Evolutionary conservation across 2,113 vertebrate genomes (phyloP), one percentile per base, ranked within the genome.

Genomic region (Cyprichromis sp.): DNA sequence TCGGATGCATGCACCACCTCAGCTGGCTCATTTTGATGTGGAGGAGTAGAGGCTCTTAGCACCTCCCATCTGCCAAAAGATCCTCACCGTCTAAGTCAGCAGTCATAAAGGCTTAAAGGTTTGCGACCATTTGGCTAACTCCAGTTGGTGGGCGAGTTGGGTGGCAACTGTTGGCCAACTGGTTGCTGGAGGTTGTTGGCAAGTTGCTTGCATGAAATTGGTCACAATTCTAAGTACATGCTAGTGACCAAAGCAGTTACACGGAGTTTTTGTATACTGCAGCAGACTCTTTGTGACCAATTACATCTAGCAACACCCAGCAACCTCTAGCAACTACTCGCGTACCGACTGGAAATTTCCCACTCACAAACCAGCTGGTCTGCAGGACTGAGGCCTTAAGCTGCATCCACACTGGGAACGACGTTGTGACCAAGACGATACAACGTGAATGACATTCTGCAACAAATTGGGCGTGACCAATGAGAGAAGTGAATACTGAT

Each of bases 371-470:
- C 68, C 38, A 73, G 40, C 38, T 45, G 38, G 38, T 45, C 38
- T 73, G 38, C 38, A 9, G 66, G 21, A 26, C 13, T 26, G 66
- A 73, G 8, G 13, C 21, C 66, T 71, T 7, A 71, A 42, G 21
- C 21, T 71, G 2, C 1, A 4, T 45, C 13, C 66, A 73, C 66
- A 45, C 8, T 16, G n/a, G 66, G 21, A 24, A 42, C 1, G 1
- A 42, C 0, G 0, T 42, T 0, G 0, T 4, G 38, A 42, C n/a
- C 13, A 0, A 42, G 38, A 71, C 2, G 2, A 26, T 42, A 26
- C 38, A 73, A 73, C 1, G 8, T 9, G 8, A 73, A 73, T 2
- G 6, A n/a, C n/a, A n/a, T n/a, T n/a, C n/a, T n/a, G n/a, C n/a
- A n/a, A n/a, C n/a, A n/a, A n/a, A n/a, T n/a, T n/a, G n/a, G n/a